Evolutionary conservation across 1,140 invertebrate species (phyloP).

Genomic region (Conus ventricosus): DNA sequence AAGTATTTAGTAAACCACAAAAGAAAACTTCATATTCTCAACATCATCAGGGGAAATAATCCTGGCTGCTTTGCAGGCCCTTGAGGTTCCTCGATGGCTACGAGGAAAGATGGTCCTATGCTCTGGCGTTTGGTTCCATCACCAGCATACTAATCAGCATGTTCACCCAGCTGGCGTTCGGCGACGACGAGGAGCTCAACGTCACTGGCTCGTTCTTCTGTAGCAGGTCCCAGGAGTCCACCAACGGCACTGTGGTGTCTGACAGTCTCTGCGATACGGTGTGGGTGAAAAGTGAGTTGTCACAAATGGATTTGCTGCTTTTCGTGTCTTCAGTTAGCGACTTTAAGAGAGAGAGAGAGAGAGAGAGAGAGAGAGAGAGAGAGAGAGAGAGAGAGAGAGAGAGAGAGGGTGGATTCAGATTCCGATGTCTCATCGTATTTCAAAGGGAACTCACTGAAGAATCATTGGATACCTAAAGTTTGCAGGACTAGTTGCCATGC

Average conservation of each 20-base stretch:
- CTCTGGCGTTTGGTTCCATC: conserved; percentile 38
- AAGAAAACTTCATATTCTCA: too few relatives aligned
- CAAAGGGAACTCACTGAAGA: too few relatives aligned
- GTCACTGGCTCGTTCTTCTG: neutral
- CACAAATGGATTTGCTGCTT: too few relatives aligned
- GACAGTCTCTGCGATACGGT: neutral
- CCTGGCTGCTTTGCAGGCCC: conserved; percentile 16
- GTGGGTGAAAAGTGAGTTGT: conserved; percentile 25
- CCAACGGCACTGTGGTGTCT: neutral
- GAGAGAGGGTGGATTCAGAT: too few relatives aligned
- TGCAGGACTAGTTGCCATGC: too few relatives aligned
- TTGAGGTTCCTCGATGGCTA: conserved; percentile 37
- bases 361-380: too few relatives aligned
- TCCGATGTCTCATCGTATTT: too few relatives aligned
- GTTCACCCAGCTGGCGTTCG: conserved; percentile 8
- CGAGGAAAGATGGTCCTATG: conserved; percentile 38
- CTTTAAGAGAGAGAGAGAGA: too few relatives aligned
- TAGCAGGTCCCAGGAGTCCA: too few relatives aligned
- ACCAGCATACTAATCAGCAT: conserved; percentile 16
- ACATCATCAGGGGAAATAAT: neutral
- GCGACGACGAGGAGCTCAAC: neutral
- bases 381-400: too few relatives aligned
- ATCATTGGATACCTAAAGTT: too few relatives aligned
- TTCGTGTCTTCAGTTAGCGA: too few relatives aligned
- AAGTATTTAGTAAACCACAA: neutral